Base-by-base conservation (phyloP, 35 echinoderm and acorn worm species). In the Apostichopus californicus region DNA sequence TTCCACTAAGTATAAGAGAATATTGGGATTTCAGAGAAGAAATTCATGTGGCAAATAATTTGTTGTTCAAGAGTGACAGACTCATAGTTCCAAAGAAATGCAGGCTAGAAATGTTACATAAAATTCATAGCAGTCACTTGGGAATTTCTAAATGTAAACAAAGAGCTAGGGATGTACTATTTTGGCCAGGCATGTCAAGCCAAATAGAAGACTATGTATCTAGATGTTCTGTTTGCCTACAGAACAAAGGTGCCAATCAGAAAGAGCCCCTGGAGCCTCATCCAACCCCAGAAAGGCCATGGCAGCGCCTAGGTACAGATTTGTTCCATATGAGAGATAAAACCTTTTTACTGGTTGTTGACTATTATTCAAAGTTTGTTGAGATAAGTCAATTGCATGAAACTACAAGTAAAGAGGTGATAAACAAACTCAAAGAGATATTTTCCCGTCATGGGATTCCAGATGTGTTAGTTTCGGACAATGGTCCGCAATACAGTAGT, bases 401-500 rank as follows among this genome's bases (percentile, higher is more conserved):
- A 11, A 65, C 85, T 5, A 66, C 93, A 18, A 57, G 79, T 65
- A 23, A 10, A 65, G 55, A 46, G 79, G 84, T 95, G 12, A 88
- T 92, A 53, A 52, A 86, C 54, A 26, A 80, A 13, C 55, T 93
- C 4, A 93, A 95, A 93, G 46, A 23, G 23, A 87, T 92, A 26
- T 95, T 95, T 92, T 78, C 90, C 54, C 8, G 65, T 20, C 81
- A 91, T 80, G 95, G 95, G 0, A 80, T 91, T 6, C 82, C 92
- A 73, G n/a, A 77, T 8, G 71, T 87, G 20, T 75, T 94, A 5
- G 78, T 94, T 13, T 92, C 81, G 21, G 90, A 96, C 56, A 96
- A 96, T 92, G 95, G 95, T 23, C 95, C 95, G 17, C 95, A 92
- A 80, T 96, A 57, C 57, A 34, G 54, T 80, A 60, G 58, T 60